A percentile compares a stretch with the other conserved stretches of the same genome.
Evolutionary conservation across 2,113 vertebrate species (phyloP).

Genomic region (Dascyllus trimaculatus): DNA sequence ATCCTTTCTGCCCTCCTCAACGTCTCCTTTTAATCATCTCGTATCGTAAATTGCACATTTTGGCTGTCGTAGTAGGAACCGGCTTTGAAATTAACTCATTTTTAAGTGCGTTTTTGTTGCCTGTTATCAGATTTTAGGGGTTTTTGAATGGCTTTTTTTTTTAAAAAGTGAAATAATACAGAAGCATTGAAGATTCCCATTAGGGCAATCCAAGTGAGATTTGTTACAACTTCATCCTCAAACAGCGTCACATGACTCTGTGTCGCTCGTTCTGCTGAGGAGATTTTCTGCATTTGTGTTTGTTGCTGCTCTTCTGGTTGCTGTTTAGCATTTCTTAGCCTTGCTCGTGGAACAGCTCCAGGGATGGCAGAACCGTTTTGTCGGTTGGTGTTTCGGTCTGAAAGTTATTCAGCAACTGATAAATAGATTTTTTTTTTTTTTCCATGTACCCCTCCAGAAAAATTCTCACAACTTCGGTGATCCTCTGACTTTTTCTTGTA

Average conservation of each 20-base stretch:
- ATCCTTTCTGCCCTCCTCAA: background rate
- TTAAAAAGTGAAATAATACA: conserved; percentile 19
- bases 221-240: conserved; percentile 23
- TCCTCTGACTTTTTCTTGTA: no score
- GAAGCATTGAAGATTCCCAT: conserved; percentile 30
- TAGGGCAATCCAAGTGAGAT: conserved; percentile 11
- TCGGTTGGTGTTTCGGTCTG: no score
- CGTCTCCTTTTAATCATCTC: conserved; percentile 26
- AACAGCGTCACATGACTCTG: conserved; percentile 8
- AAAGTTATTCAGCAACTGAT: no score
- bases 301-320: no score
- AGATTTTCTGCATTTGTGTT: background rate
- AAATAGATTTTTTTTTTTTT: no score
- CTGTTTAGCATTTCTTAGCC: no score
- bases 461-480: no score
- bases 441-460: no score
- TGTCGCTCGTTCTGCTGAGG: background rate
- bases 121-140: conserved; percentile 31
- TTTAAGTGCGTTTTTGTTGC: conserved; percentile 31
- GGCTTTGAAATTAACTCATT: conserved; percentile 36
- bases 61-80: conserved; percentile 22
- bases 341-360: no score
- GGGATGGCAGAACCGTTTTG: no score
- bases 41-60: conserved; percentile 43
- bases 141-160: conserved; percentile 16